A percentile compares a stretch with the other conserved stretches of the same genome.
phyloP scores from a whole-genome alignment of 1,140 invertebrate species.

The Caenorhabditis brenneri region DNA sequence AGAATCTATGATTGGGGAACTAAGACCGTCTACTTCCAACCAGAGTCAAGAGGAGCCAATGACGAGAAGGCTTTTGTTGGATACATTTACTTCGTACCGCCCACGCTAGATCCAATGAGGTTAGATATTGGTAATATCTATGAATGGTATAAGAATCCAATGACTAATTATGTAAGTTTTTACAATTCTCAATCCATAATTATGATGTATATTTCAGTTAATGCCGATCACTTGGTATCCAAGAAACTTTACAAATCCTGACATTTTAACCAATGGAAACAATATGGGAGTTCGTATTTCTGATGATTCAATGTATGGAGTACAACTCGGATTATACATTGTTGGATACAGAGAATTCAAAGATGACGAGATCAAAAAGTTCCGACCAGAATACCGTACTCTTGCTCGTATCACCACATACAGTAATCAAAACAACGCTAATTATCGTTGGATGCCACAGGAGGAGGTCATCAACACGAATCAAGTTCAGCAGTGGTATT shows the following conservation, averaged over 20 bases:
- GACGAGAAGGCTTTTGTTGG: conserved; percentile 70
- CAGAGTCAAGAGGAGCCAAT: conserved; percentile 64
- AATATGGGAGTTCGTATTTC: conserved; percentile 57
- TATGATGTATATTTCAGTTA: conserved; percentile 52
- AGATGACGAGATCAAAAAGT: conserved; percentile 71
- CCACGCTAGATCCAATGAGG: conserved; percentile 68
- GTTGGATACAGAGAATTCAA: conserved; percentile 70
- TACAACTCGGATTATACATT: conserved; percentile 70
- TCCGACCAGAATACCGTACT: conserved; percentile 68
- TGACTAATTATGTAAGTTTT: conserved; percentile 56
- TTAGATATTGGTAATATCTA: conserved; percentile 70
- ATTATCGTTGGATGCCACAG: conserved; percentile 68
- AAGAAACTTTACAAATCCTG: conserved; percentile 70
- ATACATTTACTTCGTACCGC: conserved; percentile 69
- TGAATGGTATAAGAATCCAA: conserved; percentile 70
- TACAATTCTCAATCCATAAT: too few relatives aligned
- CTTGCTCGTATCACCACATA: conserved; percentile 64
- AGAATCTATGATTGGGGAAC: conserved; percentile 71
- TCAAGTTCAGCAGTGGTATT: conserved; percentile 68
- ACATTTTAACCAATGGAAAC: conserved; percentile 44
- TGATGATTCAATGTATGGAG: conserved; percentile 66
- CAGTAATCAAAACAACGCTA: conserved; percentile 65
- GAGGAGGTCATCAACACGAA: conserved; percentile 69
- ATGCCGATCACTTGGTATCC: conserved; percentile 71
- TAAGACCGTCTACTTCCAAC: conserved; percentile 70